Conservation (phyloP, 2,888 invertebrate species). For the Cataglyphis livida region DNA sequence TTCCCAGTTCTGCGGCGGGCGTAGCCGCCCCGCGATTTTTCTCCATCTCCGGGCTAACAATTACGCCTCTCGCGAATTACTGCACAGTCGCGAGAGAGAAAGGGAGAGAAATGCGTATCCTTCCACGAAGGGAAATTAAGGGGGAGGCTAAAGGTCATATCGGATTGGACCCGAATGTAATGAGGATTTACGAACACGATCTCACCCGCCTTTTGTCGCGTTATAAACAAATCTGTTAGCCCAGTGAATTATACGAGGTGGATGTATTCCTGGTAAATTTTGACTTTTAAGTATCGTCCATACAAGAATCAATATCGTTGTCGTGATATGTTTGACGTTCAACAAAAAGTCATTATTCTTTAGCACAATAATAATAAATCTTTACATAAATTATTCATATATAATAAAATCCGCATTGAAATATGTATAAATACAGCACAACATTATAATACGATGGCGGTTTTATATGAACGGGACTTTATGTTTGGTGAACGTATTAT, state of each 20-base stretch:
- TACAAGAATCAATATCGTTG: background rate
- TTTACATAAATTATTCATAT: background rate
- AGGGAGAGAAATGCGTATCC: background rate
- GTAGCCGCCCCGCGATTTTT: background rate
- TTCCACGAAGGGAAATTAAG: slow-evolving; percentile 32
- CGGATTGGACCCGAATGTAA: slow-evolving; percentile 15
- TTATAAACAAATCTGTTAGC: slow-evolving; percentile 31
- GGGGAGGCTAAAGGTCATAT: background rate
- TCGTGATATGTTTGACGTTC: background rate
- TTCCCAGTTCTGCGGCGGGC: background rate
- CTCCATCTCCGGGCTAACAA: slow-evolving; percentile 36
- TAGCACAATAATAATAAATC: background rate
- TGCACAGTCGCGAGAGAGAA: slow-evolving; percentile 13
- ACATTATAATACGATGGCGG: background rate
- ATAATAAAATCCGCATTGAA: background rate
- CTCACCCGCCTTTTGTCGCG: slow-evolving; percentile 21
- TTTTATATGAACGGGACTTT: slow-evolving; percentile 2
- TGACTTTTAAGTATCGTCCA: slow-evolving; percentile 1
- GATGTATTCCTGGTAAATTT: slow-evolving; percentile 15
- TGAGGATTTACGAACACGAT: slow-evolving; percentile 30
- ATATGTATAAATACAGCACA: background rate
- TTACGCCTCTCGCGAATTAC: slow-evolving; percentile 58
- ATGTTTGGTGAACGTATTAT: slow-evolving; percentile 5
- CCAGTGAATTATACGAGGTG: slow-evolving; percentile 9
- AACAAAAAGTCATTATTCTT: background rate